A percentile compares a stretch with the other conserved stretches of the same genome.
These are phyloP conservation scores for Ptychobarbus kaznakovi DNA, from an alignment of 2,797 vertebrate species.

Conservation along the genomic window DNA sequence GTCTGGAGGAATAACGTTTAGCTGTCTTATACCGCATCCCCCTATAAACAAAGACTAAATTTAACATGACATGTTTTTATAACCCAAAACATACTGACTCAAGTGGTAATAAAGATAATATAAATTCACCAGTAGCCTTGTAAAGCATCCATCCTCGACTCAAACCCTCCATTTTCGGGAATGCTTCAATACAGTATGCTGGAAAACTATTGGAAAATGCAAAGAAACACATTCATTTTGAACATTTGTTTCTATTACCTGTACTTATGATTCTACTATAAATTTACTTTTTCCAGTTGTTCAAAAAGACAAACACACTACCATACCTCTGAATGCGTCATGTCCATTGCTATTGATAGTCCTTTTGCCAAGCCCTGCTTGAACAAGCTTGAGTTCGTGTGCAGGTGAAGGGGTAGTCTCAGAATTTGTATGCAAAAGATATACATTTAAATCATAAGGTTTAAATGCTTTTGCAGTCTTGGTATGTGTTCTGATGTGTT, in stretches of 20 bases:
- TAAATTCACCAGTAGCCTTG: neutral
- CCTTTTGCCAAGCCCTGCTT: constrained; percentile 7
- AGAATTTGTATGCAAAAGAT: neutral
- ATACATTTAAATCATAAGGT: constrained; percentile 2
- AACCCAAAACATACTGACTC: neutral
- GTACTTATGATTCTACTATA: neutral
- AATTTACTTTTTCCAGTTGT: neutral
- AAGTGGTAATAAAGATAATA: neutral
- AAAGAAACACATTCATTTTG: too few relatives aligned
- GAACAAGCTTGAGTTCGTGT: constrained; percentile 3
- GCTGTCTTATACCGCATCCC: too few relatives aligned
- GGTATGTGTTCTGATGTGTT: neutral
- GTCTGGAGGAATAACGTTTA: too few relatives aligned
- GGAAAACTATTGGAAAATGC: constrained; percentile 1
- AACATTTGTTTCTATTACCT: too few relatives aligned
- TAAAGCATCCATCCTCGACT: neutral
- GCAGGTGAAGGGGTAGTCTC: neutral
- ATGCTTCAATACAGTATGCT: constrained; percentile 1
- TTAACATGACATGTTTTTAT: neutral
- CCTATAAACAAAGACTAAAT: too few relatives aligned
- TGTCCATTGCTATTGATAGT: neutral
- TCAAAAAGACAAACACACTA: neutral
- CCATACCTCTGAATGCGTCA: neutral
- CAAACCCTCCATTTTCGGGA: neutral
- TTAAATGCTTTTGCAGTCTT: constrained; percentile 4